Percentiles rank a stretch among this genome's conserved stretches.
These are phyloP conservation scores for Sinohyriopsis cumingii DNA, from an alignment of 2,888 invertebrate species.

Conservation along the genomic window DNA sequence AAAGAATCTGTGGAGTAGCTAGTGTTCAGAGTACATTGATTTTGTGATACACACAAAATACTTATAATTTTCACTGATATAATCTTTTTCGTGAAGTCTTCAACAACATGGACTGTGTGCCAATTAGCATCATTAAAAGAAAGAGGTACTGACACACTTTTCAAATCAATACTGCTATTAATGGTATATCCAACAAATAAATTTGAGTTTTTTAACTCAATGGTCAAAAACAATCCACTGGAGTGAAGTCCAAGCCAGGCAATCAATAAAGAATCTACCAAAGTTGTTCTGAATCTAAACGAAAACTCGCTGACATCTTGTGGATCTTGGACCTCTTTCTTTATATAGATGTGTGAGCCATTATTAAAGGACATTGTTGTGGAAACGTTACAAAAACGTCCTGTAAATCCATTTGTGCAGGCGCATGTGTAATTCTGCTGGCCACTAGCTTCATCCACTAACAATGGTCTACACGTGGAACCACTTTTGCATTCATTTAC, in stretches of 20 bases:
- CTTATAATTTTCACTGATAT: slow-evolving; percentile 11
- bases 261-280: slow-evolving; percentile 88
- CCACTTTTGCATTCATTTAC: slow-evolving; percentile 73
- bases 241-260: slow-evolving; percentile 58
- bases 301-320: slow-evolving; percentile 74
- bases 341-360: slow-evolving; percentile 27
- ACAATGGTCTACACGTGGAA: slow-evolving; percentile 88
- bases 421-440: slow-evolving; percentile 89
- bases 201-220: slow-evolving; percentile 39
- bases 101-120: slow-evolving; percentile 36
- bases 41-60: slow-evolving; percentile 1
- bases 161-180: background rate
- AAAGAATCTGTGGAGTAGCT: slow-evolving; percentile 5
- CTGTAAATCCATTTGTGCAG: slow-evolving; percentile 89
- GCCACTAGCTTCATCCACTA: slow-evolving; percentile 76
- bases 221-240: slow-evolving; percentile 26
- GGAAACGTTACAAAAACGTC: slow-evolving; percentile 81
- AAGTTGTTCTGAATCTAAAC: slow-evolving; percentile 91
- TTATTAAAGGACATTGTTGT: slow-evolving; percentile 58
- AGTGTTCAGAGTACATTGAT: slow-evolving; percentile 2
- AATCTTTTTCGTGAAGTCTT: background rate
- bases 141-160: slow-evolving; percentile 1
- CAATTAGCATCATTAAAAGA: slow-evolving; percentile 48
- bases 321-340: background rate
- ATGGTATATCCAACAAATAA: slow-evolving; percentile 20